These are phyloP conservation scores for Momotus momota DNA, from an alignment of 2,797 vertebrate genomes.

Conservation along the genomic window DNA sequence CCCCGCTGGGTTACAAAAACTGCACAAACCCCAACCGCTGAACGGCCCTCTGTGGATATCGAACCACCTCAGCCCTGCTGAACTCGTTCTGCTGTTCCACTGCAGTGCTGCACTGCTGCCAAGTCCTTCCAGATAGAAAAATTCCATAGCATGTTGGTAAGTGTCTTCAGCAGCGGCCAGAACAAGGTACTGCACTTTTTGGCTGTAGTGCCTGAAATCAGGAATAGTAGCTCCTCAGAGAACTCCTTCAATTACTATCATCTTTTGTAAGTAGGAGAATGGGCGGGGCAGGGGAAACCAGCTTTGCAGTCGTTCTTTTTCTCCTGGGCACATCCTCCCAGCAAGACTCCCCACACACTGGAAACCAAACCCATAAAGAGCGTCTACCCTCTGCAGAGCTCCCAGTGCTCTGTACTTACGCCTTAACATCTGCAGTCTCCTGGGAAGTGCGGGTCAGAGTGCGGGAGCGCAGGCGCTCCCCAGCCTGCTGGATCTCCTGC, in stretches of 20 bases:
- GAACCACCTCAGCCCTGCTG: neutral
- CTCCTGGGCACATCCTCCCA: neutral
- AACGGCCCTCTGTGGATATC: neutral
- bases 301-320: neutral
- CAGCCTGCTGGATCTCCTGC: constrained; percentile 96
- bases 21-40: neutral
- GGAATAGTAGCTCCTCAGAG: neutral
- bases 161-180: neutral
- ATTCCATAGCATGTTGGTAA: neutral
- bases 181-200: neutral
- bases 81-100: neutral
- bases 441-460: constrained; percentile 95
- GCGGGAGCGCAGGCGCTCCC: constrained; percentile 92
- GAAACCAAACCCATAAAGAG: accelerated
- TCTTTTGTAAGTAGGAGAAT: neutral
- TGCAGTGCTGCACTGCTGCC: constrained; percentile 56
- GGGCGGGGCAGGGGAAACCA: accelerated
- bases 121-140: constrained; percentile 14
- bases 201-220: neutral
- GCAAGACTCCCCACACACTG: accelerated
- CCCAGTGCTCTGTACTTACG: constrained; percentile 80
- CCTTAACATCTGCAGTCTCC: constrained; percentile 96
- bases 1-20: neutral
- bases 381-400: accelerated
- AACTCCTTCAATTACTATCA: neutral